These are phyloP conservation scores for Trichomalopsis sarcophagae DNA, from an alignment of 1,140 invertebrate genomes.

Conservation along the genomic window DNA sequence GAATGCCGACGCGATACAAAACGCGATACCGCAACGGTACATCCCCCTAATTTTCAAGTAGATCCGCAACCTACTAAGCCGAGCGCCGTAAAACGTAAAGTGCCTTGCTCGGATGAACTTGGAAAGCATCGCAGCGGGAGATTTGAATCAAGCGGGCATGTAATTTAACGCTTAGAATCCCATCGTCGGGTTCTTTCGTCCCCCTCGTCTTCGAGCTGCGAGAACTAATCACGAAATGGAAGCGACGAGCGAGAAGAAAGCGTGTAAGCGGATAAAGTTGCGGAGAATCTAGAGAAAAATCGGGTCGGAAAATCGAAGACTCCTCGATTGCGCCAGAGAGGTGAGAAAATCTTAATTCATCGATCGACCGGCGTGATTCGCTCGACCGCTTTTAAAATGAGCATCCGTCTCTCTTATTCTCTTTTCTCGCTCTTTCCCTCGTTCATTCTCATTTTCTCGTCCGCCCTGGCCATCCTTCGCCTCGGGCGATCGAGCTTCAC, in stretches of 20 bases:
- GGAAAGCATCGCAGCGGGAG: neutral
- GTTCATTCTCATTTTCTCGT: neutral
- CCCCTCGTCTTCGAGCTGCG: neutral
- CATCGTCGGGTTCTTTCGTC: constrained; percentile 12
- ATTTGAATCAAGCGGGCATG: constrained; percentile 32
- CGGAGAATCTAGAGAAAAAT: neutral
- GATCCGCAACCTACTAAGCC: neutral
- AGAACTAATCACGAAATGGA: constrained; percentile 20
- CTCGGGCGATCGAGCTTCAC: too few relatives aligned
- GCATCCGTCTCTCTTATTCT: constrained; percentile 36
- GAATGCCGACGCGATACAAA: too few relatives aligned
- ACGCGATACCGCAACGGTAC: too few relatives aligned
- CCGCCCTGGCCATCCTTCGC: neutral
- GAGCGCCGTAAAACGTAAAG: neutral
- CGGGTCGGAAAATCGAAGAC: neutral
- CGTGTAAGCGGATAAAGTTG: neutral
- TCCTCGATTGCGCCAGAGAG: neutral
- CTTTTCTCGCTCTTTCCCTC: neutral
- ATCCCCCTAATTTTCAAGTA: neutral
- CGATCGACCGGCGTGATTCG: constrained; percentile 21
- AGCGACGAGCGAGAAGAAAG: neutral
- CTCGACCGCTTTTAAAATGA: constrained; percentile 28
- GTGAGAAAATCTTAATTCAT: constrained; percentile 32
- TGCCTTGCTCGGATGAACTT: neutral
- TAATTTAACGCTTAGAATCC: constrained; percentile 16